Evolutionary conservation across 1,140 invertebrate species (phyloP).

Genomic region (Drosophila novamexicana): DNA sequence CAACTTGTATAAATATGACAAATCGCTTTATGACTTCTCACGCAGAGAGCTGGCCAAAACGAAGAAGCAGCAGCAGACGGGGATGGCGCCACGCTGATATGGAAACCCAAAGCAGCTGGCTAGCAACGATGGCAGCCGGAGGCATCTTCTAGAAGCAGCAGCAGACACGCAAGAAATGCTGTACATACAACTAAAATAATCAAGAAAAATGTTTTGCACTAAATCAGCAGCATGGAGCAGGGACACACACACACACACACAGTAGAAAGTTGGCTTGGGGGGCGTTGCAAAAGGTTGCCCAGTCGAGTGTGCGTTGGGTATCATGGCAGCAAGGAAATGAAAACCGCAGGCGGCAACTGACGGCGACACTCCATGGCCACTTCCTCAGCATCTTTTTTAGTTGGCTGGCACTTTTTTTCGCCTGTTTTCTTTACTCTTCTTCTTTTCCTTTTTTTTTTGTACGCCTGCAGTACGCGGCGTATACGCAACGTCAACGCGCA

Average conservation of each 20-base stretch:
- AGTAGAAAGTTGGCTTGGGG: background rate
- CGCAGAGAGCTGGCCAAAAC: constrained; percentile 41
- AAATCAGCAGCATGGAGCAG: constrained; percentile 59
- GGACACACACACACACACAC: background rate
- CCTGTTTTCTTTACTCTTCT: background rate
- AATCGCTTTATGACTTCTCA: constrained; percentile 82
- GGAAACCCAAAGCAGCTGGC: constrained; percentile 41
- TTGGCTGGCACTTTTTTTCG: constrained; percentile 24
- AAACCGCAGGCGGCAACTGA: constrained; percentile 57
- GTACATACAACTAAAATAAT: constrained; percentile 73
- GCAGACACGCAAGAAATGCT: constrained; percentile 42
- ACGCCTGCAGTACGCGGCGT: constrained; percentile 35
- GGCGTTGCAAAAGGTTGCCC: constrained; percentile 55
- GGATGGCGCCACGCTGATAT: constrained; percentile 61
- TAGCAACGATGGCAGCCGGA: constrained; percentile 43
- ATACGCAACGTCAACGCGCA: constrained; percentile 70
- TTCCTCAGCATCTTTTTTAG: constrained; percentile 37
- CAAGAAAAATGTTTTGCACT: constrained; percentile 80
- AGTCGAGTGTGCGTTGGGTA: constrained; percentile 32
- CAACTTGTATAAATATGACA: constrained; percentile 83
- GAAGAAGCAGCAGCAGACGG: background rate
- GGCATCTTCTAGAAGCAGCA: constrained; percentile 17
- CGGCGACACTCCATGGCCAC: constrained; percentile 42
- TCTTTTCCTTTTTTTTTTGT: constrained; percentile 7
- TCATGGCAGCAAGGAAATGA: constrained; percentile 65